Conservation (phyloP, 2,113 vertebrate species). For the Semicossyphus pulcher region DNA sequence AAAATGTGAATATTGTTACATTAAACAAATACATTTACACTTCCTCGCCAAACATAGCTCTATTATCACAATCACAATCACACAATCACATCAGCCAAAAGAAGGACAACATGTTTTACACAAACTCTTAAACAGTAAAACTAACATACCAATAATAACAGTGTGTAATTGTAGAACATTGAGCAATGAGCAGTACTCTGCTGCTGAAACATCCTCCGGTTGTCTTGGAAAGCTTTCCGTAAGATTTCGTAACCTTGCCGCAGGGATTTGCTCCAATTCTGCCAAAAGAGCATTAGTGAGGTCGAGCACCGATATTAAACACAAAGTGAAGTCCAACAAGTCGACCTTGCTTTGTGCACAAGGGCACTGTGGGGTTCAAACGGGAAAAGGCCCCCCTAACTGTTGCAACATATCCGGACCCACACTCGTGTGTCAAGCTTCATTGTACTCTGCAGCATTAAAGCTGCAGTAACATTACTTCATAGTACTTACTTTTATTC, state of each 20-base stretch:
- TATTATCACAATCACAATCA: too few relatives aligned
- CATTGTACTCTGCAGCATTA: neutral
- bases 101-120: too few relatives aligned
- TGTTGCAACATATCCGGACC: neutral
- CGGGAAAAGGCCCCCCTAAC: neutral
- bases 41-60: too few relatives aligned
- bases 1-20: too few relatives aligned
- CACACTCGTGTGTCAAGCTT: neutral
- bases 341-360: constrained; percentile 4
- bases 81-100: too few relatives aligned
- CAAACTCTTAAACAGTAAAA: too few relatives aligned
- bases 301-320: neutral
- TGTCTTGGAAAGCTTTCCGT: neutral
- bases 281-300: constrained; percentile 15
- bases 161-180: neutral
- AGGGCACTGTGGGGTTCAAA: neutral
- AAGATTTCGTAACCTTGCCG: neutral
- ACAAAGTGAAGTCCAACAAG: neutral
- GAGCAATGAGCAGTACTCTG: neutral
- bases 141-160: too few relatives aligned
- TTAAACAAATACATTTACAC: too few relatives aligned
- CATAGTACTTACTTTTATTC: too few relatives aligned
- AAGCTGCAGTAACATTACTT: too few relatives aligned
- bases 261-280: constrained; percentile 12
- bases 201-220: neutral